Evolutionary conservation across 2,888 invertebrate species (phyloP).

Genomic region (Aricia artaxerxes): DNA sequence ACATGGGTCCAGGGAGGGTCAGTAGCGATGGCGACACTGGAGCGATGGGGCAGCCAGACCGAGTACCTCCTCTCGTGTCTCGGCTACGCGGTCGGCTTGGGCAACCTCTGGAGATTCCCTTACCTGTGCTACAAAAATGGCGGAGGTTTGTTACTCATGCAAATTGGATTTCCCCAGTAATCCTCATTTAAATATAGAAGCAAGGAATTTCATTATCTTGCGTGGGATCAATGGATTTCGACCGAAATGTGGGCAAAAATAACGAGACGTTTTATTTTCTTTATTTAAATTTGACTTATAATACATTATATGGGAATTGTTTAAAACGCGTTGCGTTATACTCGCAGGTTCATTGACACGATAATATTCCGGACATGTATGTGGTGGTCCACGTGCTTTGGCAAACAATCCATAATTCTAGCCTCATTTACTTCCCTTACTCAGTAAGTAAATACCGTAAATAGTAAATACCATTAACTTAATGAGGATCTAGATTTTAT

Average conservation of each 20-base stretch:
- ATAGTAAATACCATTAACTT: too few species aligned
- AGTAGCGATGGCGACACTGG: conserved; percentile 66
- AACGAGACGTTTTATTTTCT: background rate
- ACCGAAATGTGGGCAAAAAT: background rate
- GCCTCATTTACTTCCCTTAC: background rate
- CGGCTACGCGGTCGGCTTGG: conserved; percentile 92
- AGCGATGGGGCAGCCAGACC: conserved; percentile 86
- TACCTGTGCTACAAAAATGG: conserved; percentile 93
- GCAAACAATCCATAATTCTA: too few species aligned
- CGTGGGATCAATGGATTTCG: background rate
- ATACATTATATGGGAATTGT: background rate
- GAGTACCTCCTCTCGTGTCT: conserved; percentile 91
- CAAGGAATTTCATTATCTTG: background rate
- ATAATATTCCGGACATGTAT: too few species aligned
- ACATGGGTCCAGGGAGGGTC: conserved; percentile 44
- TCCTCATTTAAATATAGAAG: background rate
- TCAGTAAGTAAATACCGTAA: too few species aligned
- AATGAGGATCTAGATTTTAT: background rate
- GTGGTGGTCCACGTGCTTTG: background rate
- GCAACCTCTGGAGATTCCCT: conserved; percentile 93
- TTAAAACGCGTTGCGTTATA: background rate
- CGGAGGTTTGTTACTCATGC: conserved; percentile 82
- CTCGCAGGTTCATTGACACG: background rate
- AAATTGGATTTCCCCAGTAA: background rate
- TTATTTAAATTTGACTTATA: background rate